Evolutionary conservation across 2,113 vertebrate species (phyloP), one percentile per base, ranked within the genome.

Genomic region (Rhinolophus sinicus): DNA sequence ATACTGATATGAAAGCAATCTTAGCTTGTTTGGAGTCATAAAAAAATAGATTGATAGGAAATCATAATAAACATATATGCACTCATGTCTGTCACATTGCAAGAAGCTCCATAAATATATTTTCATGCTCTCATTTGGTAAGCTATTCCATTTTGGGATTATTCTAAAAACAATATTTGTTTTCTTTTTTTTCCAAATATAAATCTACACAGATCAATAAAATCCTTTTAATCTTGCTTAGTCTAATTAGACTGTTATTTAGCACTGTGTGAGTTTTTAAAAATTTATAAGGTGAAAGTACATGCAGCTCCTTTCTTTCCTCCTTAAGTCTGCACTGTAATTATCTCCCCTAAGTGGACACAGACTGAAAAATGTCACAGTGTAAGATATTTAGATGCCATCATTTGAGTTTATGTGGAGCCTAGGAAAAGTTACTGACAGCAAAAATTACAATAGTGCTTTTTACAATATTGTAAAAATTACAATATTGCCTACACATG

Each of bases 21-120:
- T 76, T 85, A 47, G 54, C 52, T 92, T 26, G 3, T 56, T 52
- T 88, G 52, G 33, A 81, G 18, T 77, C 67, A 77, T 84, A 52
- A 67, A 96, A 96, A 69, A 56, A n/a, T 22, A 72, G 35, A 16
- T 69, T 40, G 50, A 52, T 76, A 50, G 16, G 30, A 95, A 92
- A 90, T 80, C 33, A 56, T 86, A 5, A 21, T 16, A 81, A 2
- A 81, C 1, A 28, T 6, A 26, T 22, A 22, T 15, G 70, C 28
- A n/a, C 33, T 73, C 30, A 35, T 40, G 6, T 62, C 40, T 91
- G 33, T 72, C 60, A 76, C 35, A 83, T 9, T 94, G 38, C 1
- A 35, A 75, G 3, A 26, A 40, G 70, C 19, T 70, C 33, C 10
- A 54, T n/a, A 35, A 93, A 35, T 60, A 84, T 54, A 65, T 77